Evolutionary conservation across 1,140 invertebrate species (phyloP).

Genomic region (Drosophila auraria): DNA sequence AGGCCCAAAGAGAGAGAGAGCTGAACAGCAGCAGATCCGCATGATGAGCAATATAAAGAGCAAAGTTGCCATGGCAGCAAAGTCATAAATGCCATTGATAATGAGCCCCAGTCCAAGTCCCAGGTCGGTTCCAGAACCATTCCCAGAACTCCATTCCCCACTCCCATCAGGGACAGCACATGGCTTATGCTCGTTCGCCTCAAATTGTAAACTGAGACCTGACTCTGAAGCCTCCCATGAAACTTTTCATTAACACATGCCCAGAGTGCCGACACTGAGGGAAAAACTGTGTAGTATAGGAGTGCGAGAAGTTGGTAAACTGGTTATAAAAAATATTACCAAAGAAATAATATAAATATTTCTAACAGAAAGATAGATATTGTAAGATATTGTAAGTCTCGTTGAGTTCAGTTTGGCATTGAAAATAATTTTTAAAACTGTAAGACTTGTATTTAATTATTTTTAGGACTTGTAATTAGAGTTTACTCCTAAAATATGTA

Average conservation of each 20-base stretch:
- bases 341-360: too few species aligned
- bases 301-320: too few species aligned
- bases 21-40: constrained; percentile 6
- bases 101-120: constrained; percentile 32
- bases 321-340: too few species aligned
- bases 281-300: constrained; percentile 2
- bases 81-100: constrained; percentile 54
- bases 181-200: constrained; percentile 38
- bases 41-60: constrained; percentile 19
- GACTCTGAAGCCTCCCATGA: constrained; percentile 8
- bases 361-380: too few species aligned
- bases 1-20: neutral
- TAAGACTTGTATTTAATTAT: too few species aligned
- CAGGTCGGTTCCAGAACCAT: neutral
- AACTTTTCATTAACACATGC: constrained; percentile 57
- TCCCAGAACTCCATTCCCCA: neutral
- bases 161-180: constrained; percentile 10
- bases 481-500: too few species aligned
- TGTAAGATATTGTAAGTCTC: too few species aligned
- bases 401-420: too few species aligned
- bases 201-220: constrained; percentile 46
- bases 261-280: constrained; percentile 18
- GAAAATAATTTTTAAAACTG: too few species aligned
- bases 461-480: too few species aligned
- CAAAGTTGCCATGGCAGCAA: constrained; percentile 47